phyloP scores from a whole-genome alignment of 2,797 vertebrate species.

The Zenarchopterus dispar region DNA sequence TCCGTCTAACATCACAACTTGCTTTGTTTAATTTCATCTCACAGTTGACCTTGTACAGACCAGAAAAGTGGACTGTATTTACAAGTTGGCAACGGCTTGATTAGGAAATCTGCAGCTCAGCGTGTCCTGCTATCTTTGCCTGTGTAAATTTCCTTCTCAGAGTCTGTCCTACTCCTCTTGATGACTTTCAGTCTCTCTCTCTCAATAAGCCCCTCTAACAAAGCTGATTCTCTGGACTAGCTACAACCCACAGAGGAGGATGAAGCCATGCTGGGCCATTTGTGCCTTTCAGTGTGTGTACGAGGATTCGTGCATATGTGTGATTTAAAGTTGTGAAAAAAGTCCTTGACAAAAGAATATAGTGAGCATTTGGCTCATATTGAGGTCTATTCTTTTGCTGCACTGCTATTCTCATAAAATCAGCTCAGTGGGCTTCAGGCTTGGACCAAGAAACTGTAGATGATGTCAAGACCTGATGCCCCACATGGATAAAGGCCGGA shows the following conservation, averaged over 20 bases:
- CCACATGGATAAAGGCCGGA: constrained; percentile 71
- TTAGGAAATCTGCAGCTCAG: constrained; percentile 60
- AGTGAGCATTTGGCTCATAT: constrained; percentile 48
- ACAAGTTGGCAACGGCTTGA: constrained; percentile 65
- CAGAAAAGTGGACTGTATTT: constrained; percentile 63
- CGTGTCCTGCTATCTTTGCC: constrained; percentile 57
- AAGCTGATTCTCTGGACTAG: constrained; percentile 56
- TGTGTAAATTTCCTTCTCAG: constrained; percentile 43
- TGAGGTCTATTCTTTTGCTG: constrained; percentile 53
- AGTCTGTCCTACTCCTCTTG: constrained; percentile 30
- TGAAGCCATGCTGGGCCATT: constrained; percentile 52
- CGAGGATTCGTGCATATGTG: constrained; percentile 31
- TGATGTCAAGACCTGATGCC: constrained; percentile 71
- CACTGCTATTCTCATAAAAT: constrained; percentile 45
- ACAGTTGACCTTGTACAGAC: constrained; percentile 56
- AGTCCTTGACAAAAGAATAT: constrained; percentile 47
- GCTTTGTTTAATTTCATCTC: constrained; percentile 58
- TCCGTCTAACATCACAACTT: constrained; percentile 42
- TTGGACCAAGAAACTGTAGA: constrained; percentile 46
- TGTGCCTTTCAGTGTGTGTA: constrained; percentile 49
- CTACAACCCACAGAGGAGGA: constrained; percentile 59
- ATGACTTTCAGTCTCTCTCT: constrained; percentile 50
- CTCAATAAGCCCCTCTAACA: constrained; percentile 59
- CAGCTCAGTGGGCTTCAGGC: constrained; percentile 46
- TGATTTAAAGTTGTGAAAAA: constrained; percentile 33